phyloP scores from a whole-genome alignment of 2,113 vertebrate genomes.

The Daphoenositta chrysoptera region DNA sequence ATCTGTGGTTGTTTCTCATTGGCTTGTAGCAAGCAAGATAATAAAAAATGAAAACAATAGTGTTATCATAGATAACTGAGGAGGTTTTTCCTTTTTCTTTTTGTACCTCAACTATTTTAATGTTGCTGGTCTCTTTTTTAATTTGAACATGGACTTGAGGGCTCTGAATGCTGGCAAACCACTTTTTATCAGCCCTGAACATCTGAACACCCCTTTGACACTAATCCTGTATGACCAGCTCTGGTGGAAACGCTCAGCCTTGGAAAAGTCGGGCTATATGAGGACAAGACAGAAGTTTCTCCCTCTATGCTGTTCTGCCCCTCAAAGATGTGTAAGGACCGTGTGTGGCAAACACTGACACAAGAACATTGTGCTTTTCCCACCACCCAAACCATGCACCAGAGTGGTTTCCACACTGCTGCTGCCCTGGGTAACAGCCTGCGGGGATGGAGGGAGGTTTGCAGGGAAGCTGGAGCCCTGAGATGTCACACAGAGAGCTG shows the following conservation, averaged over 20 bases:
- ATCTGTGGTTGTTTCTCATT: slow-evolving; percentile 64
- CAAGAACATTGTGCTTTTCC: not conserved
- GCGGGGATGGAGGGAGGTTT: not conserved
- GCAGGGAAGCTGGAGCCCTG: not conserved
- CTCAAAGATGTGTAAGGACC: not conserved
- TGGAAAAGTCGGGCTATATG: slow-evolving; percentile 14
- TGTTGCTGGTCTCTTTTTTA: not conserved
- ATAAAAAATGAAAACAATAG: slow-evolving; percentile 64
- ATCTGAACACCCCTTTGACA: slow-evolving; percentile 45
- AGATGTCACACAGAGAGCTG: not conserved
- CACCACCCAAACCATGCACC: not conserved
- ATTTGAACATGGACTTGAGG: not conserved
- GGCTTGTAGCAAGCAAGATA: slow-evolving; percentile 55
- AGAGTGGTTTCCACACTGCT: not conserved
- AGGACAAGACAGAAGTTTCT: slow-evolving; percentile 16
- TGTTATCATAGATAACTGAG: slow-evolving; percentile 50
- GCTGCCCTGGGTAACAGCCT: fast-evolving
- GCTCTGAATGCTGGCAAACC: not conserved
- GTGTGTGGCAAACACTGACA: fast-evolving
- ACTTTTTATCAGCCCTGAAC: slow-evolving; percentile 53
- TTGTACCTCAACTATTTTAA: slow-evolving; percentile 31
- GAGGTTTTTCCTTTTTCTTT: slow-evolving; percentile 46
- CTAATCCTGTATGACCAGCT: slow-evolving; percentile 45
- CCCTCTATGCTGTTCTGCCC: not conserved
- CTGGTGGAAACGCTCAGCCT: slow-evolving; percentile 38